Percentiles rank a stretch among this genome's conserved stretches.
Conservation (phyloP, 2,797 vertebrate species). For the Merluccius polli region DNA sequence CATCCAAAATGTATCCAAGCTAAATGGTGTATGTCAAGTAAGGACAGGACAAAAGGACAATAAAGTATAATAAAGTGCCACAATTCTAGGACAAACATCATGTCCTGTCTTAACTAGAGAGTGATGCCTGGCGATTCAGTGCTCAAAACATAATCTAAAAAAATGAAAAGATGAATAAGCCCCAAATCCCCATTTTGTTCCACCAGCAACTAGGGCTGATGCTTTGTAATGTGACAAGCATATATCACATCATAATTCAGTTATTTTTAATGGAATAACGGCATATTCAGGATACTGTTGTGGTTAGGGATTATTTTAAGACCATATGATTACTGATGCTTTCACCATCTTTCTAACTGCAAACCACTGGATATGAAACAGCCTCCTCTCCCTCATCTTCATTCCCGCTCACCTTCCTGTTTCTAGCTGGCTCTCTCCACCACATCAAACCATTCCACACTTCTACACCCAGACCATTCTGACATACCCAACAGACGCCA, state of each 20-base stretch:
- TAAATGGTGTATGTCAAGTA: background rate
- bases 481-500: background rate
- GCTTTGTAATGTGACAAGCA: too few species aligned
- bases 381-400: slow-evolving; percentile 9
- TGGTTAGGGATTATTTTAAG: background rate
- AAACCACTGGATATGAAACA: background rate
- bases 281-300: background rate
- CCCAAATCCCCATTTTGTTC: background rate
- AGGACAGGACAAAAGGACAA: background rate
- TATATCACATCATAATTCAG: too few species aligned
- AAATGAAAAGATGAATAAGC: background rate
- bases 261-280: too few species aligned
- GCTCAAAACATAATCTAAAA: background rate
- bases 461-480: background rate
- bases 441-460: background rate
- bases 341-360: background rate
- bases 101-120: too few species aligned
- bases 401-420: background rate
- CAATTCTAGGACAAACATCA: too few species aligned
- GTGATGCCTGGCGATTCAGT: background rate
- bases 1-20: background rate
- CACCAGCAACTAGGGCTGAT: background rate
- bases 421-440: background rate
- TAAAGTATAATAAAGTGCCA: background rate
- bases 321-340: background rate